Conservation (phyloP, 2,888 invertebrate genomes). For the Yponomeuta sedellus region DNA sequence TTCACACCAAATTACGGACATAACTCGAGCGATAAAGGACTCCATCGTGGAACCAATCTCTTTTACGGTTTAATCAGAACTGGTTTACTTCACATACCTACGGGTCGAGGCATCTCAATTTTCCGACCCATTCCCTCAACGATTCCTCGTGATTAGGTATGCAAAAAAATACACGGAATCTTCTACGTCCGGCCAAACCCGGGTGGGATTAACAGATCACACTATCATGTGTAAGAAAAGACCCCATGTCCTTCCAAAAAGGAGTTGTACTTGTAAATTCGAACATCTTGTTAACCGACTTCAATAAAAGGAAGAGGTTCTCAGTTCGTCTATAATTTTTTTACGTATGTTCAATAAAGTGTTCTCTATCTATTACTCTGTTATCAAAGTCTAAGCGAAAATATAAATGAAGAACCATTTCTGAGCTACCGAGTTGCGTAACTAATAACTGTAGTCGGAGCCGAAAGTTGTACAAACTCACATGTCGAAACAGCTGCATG, state of each 20-base stretch:
- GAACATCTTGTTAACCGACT: too few relatives aligned
- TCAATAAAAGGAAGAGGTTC: too few relatives aligned
- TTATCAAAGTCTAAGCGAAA: too few relatives aligned
- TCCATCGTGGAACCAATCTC: slow-evolving; percentile 67
- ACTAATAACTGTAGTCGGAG: slow-evolving; percentile 9
- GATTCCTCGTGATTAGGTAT: neutral
- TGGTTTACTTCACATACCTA: slow-evolving; percentile 40
- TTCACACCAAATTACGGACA: slow-evolving; percentile 56
- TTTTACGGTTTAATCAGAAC: slow-evolving; percentile 72
- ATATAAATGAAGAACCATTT: neutral
- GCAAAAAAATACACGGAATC: neutral
- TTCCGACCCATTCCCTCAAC: slow-evolving; percentile 34
- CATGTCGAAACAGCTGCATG: neutral
- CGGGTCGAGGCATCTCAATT: slow-evolving; percentile 42
- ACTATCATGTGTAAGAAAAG: too few relatives aligned
- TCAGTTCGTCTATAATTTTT: too few relatives aligned
- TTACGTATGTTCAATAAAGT: too few relatives aligned
- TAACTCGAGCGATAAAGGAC: slow-evolving; percentile 67
- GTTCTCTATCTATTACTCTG: too few relatives aligned
- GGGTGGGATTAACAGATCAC: too few relatives aligned
- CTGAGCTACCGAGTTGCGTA: neutral
- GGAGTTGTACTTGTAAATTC: too few relatives aligned
- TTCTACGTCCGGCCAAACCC: neutral
- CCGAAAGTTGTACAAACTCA: slow-evolving; percentile 2
- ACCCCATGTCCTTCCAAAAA: too few relatives aligned